A percentile compares a stretch with the other conserved stretches of the same genome.
Conservation (phyloP, 2,113 vertebrate species). For the Asarcornis scutulata region DNA sequence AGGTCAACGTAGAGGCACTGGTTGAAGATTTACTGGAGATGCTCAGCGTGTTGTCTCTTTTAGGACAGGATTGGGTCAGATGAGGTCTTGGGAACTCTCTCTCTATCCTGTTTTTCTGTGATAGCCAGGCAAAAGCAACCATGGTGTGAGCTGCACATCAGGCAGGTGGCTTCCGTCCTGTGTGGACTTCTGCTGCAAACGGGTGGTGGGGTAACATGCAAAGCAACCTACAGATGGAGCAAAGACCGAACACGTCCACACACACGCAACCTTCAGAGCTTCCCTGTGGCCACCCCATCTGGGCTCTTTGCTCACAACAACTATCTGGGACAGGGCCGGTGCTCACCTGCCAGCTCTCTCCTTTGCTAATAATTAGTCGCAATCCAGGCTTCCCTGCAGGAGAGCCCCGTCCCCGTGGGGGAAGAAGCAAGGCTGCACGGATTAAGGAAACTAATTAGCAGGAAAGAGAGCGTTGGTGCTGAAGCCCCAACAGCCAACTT, state of each 20-base stretch:
- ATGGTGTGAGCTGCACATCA: not conserved
- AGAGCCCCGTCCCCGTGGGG: not conserved
- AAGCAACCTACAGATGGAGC: not conserved
- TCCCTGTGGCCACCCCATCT: not conserved
- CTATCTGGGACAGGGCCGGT: not conserved
- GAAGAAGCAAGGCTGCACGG: slow-evolving; percentile 42
- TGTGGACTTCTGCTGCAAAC: not conserved
- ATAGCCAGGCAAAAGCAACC: not conserved
- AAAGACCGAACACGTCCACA: not conserved
- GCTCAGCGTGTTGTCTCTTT: not conserved
- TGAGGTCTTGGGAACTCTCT: not conserved
- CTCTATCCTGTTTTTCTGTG: not conserved
- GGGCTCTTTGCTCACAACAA: not conserved
- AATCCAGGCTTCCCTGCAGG: slow-evolving; percentile 31
- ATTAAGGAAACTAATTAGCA: slow-evolving; percentile 70
- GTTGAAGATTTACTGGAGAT: not conserved
- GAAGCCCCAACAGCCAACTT: slow-evolving; percentile 53
- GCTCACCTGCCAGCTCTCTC: not conserved
- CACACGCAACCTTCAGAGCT: not conserved
- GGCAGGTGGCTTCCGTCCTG: not conserved
- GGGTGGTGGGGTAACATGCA: not conserved
- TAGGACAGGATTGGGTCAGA: not conserved
- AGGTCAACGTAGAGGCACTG: not conserved
- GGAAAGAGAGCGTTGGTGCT: not conserved
- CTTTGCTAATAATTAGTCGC: slow-evolving; percentile 48